These are phyloP conservation scores for Phaetusa simplex DNA, from an alignment of 2,113 vertebrate species.

Conservation along the genomic window DNA sequence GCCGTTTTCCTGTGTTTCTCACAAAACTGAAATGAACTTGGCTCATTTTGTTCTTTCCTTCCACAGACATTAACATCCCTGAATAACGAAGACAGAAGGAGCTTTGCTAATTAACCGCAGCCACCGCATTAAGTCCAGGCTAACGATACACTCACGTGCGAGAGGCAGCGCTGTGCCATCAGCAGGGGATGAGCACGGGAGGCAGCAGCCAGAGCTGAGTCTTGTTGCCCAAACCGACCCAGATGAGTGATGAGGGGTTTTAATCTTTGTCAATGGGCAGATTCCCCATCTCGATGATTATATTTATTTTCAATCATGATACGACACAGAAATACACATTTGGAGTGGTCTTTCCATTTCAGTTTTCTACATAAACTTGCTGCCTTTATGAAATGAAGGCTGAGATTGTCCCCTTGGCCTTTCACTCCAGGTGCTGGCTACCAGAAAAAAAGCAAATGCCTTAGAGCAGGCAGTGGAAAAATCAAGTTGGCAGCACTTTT, in stretches of 20 bases:
- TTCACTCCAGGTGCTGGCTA: background rate
- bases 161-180: background rate
- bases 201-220: background rate
- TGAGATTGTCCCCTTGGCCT: background rate
- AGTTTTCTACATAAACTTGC: background rate
- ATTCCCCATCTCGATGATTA: background rate
- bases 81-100: background rate
- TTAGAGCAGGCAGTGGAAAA: background rate
- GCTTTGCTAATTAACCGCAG: conserved; percentile 17
- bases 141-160: background rate
- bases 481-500: background rate
- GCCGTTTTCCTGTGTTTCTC: background rate
- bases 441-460: background rate
- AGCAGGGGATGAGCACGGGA: background rate
- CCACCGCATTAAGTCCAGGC: background rate
- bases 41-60: conserved; percentile 16
- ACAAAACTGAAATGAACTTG: conserved; percentile 37
- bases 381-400: background rate
- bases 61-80: background rate
- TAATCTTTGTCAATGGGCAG: background rate
- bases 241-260: background rate
- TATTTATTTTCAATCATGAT: background rate
- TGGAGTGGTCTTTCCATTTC: background rate
- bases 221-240: background rate
- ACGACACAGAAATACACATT: background rate